Percentiles rank a stretch among this genome's conserved stretches.
These are phyloP conservation scores for Papilio glaucus DNA, from an alignment of 1,140 invertebrate species.

Conservation along the genomic window DNA sequence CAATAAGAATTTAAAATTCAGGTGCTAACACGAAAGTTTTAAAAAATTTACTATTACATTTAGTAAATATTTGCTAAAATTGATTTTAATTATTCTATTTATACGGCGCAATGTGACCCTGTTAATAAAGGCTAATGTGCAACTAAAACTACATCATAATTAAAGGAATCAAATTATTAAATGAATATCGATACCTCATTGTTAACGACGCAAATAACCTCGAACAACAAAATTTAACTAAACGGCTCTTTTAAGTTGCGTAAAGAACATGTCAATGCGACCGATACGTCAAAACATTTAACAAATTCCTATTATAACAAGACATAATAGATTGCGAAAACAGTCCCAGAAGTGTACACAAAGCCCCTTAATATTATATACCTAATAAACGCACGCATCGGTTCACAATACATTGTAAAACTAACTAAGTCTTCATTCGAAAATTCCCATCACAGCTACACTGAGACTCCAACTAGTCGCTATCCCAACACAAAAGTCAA, in stretches of 20 bases:
- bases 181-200: slow-evolving; percentile 6
- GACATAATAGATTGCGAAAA: slow-evolving; percentile 16
- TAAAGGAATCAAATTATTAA: slow-evolving; percentile 9
- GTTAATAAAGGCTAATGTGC: slow-evolving; percentile 76
- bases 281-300: slow-evolving; percentile 16
- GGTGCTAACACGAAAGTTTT: slow-evolving; percentile 74
- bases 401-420: slow-evolving; percentile 28
- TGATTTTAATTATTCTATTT: slow-evolving; percentile 76
- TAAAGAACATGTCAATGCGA: not conserved
- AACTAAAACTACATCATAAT: slow-evolving; percentile 38
- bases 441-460: slow-evolving; percentile 35
- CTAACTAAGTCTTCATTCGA: slow-evolving; percentile 36
- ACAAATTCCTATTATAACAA: slow-evolving; percentile 18
- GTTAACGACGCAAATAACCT: not conserved
- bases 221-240: slow-evolving; percentile 22
- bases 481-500: slow-evolving; percentile 62
- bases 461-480: slow-evolving; percentile 37
- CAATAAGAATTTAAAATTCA: slow-evolving; percentile 73
- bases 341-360: slow-evolving; percentile 31
- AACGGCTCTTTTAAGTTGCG: not conserved
- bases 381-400: slow-evolving; percentile 30
- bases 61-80: slow-evolving; percentile 77
- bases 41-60: slow-evolving; percentile 76
- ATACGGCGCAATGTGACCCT: slow-evolving; percentile 78
- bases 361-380: slow-evolving; percentile 21